Evolutionary conservation across 2,797 vertebrate genomes (phyloP), one percentile per base, ranked within the genome.

Genomic region (Novumbra hubbsi): DNA sequence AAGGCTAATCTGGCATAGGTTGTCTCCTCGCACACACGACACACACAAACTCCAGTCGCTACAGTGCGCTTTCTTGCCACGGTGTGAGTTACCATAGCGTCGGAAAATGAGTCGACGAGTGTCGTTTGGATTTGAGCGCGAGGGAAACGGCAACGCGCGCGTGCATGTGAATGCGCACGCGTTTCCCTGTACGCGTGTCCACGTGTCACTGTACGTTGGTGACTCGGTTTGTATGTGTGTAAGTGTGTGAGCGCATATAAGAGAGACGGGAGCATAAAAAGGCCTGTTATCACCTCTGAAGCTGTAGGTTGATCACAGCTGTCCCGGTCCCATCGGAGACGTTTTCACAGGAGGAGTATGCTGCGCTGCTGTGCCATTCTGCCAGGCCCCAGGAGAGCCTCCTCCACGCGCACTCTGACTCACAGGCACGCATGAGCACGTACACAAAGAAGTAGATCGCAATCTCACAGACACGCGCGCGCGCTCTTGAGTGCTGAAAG

Each of bases 221-320:
- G 73, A 72, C 78, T 88, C 70, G 73, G 77, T 77, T 55, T 73
- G 66, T 78, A 72, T 84, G 73, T 88, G 68, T 30, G 17, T 45
- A 78, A 80, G 78, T 73, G 71, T 69, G 41, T 77, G 68, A 73
- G 67, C 41, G 69, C 55, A 38, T 70, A 65, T 50, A 50, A 21
- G 50, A 0, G 55, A 17, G 45, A 70, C 41, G 49, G 55, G 28
- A 72, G 76, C 89, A 81, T 92, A 86, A 90, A 85, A 86, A 85
- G 86, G 79, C 88, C 91, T 92, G 89, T 93, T 92, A 91, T 90
- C 85, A 85, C 88, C 86, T 82, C 83, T 84, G 85, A 90, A 90
- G 87, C 90, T 66, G 86, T 87, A 90, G 90, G 87, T 92, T 89
- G 92, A 91, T 89, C 91, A 90, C 92, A 94, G 92, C 93, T 93